Base-by-base conservation (phyloP, 2,888 invertebrate genomes). In the Andrena haemorrhoa region DNA sequence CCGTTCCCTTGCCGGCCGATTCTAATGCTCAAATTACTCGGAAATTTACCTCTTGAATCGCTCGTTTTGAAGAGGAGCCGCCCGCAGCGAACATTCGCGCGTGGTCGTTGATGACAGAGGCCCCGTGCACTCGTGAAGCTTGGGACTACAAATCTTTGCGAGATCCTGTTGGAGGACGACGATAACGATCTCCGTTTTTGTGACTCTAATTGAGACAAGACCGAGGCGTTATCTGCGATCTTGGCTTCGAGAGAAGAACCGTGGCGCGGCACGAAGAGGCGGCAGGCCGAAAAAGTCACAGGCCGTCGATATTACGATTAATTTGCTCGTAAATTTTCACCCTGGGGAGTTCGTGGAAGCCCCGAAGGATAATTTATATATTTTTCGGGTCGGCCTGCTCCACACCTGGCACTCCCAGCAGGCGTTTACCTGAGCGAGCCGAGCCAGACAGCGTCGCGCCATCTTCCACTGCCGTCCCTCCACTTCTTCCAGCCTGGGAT, bases 271-370 rank as follows among this genome's bases (percentile, higher is more conserved):
- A 33, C 41, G 8, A 26, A 2, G 8, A 0, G 35, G 69, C 85
- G 79, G 85, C 68, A 41, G 41, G 63, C n/a, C 66, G 64, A 74
- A 79, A 82, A 85, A 80, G 79, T 87, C 68, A 63, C 79, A 79
- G 75, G 75, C 89, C 89, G 90, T 91, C 93, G 91, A 93, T 93
- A 90, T 89, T 89, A 91, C 93, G 90, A 93, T 93, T 93, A 93
- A 93, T 93, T 93, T 89, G 90, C 89, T 92, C 92, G 90, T 93
- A 94, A 93, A 94, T 94, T 93, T 91, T 91, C 89, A 78, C 83
- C 87, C 87, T 77, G 85, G 89, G 90, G 87, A 80, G 86, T 93
- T 93, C 92, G 83, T 90, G 82, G 91, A 93, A 91, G 87, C 86
- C 85, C 73, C 88, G 81, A 86, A 87, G 87, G 91, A 87, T 93